Conservation (phyloP, 2,113 vertebrate species). For the Panthera leo region DNA sequence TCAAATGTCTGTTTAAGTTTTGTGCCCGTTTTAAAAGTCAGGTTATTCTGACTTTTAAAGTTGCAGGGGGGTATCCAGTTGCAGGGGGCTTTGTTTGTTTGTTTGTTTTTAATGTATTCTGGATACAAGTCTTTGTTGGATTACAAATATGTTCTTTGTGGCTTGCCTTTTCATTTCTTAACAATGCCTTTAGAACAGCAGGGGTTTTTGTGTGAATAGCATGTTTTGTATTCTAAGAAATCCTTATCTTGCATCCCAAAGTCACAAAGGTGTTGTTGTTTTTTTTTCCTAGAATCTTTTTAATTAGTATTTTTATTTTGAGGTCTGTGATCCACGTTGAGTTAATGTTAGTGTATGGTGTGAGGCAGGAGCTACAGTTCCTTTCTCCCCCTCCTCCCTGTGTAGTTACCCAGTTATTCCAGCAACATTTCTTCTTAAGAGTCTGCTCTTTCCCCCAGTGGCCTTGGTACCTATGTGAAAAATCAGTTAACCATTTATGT, state of each 20-base stretch:
- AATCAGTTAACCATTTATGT: background rate
- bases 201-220: background rate
- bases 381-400: background rate
- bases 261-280: background rate
- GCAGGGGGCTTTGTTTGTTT: background rate
- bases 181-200: conserved; percentile 10
- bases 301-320: conserved; percentile 20
- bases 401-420: background rate
- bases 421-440: conserved; percentile 9
- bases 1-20: conserved; percentile 21
- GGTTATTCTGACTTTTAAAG: background rate
- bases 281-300: background rate
- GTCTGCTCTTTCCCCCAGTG: background rate
- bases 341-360: background rate
- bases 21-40: conserved; percentile 28
- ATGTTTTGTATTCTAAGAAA: background rate
- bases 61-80: background rate
- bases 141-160: background rate
- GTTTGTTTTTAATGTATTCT: background rate
- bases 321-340: background rate
- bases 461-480: background rate
- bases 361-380: background rate
- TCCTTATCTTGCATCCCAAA: background rate
- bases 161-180: conserved; percentile 20
- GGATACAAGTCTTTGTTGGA: conserved; percentile 5